Conservation (phyloP, 2,797 vertebrate species). For the Acridotheres tristis region DNA sequence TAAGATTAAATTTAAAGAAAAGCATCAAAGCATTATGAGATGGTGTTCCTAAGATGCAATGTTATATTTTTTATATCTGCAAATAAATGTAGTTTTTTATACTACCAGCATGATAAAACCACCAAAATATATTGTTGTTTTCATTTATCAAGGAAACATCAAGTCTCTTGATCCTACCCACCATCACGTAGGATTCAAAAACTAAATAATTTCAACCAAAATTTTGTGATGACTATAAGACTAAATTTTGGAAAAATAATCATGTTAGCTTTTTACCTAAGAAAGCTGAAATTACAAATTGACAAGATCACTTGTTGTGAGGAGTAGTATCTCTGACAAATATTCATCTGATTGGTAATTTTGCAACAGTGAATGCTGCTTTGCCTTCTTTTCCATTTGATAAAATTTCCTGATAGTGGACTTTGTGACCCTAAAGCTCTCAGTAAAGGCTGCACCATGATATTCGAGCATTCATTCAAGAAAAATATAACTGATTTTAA, state of each 20-base stretch:
- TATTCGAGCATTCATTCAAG: background rate
- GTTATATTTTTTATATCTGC: background rate
- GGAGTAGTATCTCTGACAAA: background rate
- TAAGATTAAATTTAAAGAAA: background rate
- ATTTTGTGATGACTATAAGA: background rate
- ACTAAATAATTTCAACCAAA: background rate
- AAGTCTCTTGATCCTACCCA: background rate
- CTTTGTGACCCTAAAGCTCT: background rate
- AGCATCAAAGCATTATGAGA: background rate
- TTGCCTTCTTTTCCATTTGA: background rate
- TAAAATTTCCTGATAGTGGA: background rate
- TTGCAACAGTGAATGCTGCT: background rate
- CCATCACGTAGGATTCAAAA: background rate
- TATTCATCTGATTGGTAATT: background rate
- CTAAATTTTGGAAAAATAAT: background rate
- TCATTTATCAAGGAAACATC: background rate
- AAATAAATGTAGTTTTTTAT: background rate
- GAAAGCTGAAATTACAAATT: background rate
- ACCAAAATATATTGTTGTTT: background rate
- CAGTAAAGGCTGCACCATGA: background rate
- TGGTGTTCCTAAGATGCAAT: background rate
- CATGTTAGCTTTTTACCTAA: background rate
- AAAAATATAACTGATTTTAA: background rate
- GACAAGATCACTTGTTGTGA: background rate
- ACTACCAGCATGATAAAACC: background rate